Evolutionary conservation across 2,888 invertebrate species (phyloP).

Genomic region (Drosophila testacea): DNA sequence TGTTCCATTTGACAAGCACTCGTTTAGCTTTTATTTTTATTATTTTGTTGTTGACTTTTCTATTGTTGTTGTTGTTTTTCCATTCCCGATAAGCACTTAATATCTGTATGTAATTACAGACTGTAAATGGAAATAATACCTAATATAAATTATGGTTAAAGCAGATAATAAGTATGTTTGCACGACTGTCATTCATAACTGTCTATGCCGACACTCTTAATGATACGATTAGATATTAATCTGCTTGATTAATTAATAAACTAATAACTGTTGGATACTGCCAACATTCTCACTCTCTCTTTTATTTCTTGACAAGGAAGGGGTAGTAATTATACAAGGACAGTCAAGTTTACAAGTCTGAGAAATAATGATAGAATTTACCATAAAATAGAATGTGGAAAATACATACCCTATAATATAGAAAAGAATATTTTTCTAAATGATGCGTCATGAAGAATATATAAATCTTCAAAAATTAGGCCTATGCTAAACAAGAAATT

Average conservation of each 20-base stretch:
- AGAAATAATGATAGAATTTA: no score
- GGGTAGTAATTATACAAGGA: neutral
- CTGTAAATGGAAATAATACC: conserved; percentile 19
- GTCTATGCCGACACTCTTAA: conserved; percentile 8
- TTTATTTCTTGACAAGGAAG: neutral
- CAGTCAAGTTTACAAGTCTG: no score
- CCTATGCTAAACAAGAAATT: neutral
- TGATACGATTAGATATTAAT: conserved; percentile 4
- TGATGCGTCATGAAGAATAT: no score
- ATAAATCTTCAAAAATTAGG: no score
- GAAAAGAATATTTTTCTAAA: no score
- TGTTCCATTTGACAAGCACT: conserved; percentile 36
- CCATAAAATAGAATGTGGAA: no score
- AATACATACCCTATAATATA: no score
- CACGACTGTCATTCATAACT: neutral
- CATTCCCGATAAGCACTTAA: conserved; percentile 8
- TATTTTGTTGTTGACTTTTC: conserved; percentile 13
- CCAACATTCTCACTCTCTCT: neutral
- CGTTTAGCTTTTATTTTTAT: conserved; percentile 20
- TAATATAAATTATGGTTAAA: conserved; percentile 8
- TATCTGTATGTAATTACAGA: conserved; percentile 15
- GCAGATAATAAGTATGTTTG: conserved; percentile 1
- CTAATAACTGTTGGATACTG: conserved; percentile 3
- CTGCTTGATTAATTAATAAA: conserved; percentile 16
- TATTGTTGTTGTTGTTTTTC: conserved; percentile 1